Base-by-base conservation (phyloP, 2,888 invertebrate genomes). In the Acrobasis consociella region DNA sequence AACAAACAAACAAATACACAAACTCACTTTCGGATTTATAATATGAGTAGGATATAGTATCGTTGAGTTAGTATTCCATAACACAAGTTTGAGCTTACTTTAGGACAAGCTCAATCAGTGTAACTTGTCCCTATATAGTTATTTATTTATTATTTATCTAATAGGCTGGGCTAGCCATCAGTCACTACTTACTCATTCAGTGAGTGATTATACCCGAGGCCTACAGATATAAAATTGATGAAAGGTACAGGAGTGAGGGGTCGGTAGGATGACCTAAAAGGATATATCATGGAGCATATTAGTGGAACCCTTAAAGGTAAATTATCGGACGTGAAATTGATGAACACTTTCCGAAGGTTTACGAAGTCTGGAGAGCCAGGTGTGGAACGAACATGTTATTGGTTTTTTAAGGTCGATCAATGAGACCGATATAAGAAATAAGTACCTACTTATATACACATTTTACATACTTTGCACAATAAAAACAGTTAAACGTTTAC, bases 241-340 rank as follows among this genome's bases (percentile, higher is more conserved):
- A 39, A 42, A 39, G 38, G 60, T 38, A 38, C 2, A n/a, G 50
- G 10, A 39, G 51, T 17, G 51, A 5, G 10, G 42, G 51, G 17
- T 51, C 52, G 17, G 31, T 15, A 49, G 49, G 16, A 60, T 17
- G 60, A 60, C 60, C 52, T 51, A 39, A 51, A 51, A 60, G 60
- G 60, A 60, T 51, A 60, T 51, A 15, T 60, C 38, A 42, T 17
- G 50, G 50, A 51, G 17, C n/a, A 22, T 60, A 52, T 60, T 60
- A 60, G 60, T 16, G 9, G 22, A 51, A 52, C n/a, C 38, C 38
- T 60, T 39, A 60, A 50, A 38, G 53, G 53, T 52, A 22, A 52
- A 52, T 17, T 22, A 2, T 38, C 50, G 37, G n/a, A 59, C 38
- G 49, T 0, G n/a, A 17, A 42, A 51, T 51, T 60, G 60, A 60